phyloP scores from a whole-genome alignment of 2,797 vertebrate species.

The Notoglanidium macrostoma region DNA sequence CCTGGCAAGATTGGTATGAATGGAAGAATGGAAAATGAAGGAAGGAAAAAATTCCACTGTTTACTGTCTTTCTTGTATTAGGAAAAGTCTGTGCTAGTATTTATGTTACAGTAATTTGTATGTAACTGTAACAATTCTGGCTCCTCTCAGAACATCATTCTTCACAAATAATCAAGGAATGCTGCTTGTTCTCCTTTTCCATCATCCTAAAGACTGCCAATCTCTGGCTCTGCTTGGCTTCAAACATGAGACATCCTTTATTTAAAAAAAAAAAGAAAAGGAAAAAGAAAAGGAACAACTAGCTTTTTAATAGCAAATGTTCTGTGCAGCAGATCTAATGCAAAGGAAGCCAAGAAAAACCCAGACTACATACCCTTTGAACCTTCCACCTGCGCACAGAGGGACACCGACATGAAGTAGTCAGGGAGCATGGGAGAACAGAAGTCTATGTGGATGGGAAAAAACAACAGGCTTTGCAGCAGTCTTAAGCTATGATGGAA shows the following conservation, averaged over 20 bases:
- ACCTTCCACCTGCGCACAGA: conserved; percentile 69
- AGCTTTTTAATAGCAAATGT: conserved; percentile 63
- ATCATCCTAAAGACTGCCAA: not conserved
- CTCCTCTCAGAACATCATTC: not conserved
- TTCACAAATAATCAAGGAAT: conserved; percentile 65
- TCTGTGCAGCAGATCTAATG: conserved; percentile 67
- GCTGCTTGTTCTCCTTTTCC: conserved; percentile 75
- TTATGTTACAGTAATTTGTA: too few species aligned
- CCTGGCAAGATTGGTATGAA: not conserved
- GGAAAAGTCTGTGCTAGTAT: not conserved
- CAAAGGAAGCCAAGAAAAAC: conserved; percentile 67
- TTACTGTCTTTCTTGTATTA: not conserved
- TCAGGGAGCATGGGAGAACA: conserved; percentile 1
- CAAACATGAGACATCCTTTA: conserved; percentile 70
- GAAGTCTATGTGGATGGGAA: not conserved
- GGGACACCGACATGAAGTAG: conserved; percentile 55
- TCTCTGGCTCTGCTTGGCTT: conserved; percentile 64
- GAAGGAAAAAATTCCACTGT: not conserved
- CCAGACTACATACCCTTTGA: conserved; percentile 67
- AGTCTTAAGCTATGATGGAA: not conserved
- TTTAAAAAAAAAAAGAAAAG: not conserved
- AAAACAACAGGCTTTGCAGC: not conserved
- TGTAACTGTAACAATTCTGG: too few species aligned
- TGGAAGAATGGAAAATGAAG: too few species aligned
- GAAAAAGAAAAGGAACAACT: not conserved